phyloP scores from a whole-genome alignment of 37 sponge, comb jelly and placozoan genomes.

The Beroe ovata region DNA sequence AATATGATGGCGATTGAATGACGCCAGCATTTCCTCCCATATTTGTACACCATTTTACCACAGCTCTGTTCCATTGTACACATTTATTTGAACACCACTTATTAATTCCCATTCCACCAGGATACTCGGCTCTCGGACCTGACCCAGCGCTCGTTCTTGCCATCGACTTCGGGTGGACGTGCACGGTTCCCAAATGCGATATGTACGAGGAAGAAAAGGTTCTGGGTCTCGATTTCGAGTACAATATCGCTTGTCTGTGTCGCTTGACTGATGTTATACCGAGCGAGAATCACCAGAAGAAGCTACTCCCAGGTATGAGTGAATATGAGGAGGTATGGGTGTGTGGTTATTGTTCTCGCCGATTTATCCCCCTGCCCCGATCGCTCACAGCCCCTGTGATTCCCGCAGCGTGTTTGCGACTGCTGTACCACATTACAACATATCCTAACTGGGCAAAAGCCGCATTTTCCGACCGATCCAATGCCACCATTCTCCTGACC shows the following conservation, averaged over 20 bases:
- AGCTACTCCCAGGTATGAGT: no score
- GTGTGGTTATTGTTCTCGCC: no score
- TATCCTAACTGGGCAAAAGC: background rate
- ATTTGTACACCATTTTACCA: no score
- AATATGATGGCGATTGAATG: no score
- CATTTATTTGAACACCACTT: no score
- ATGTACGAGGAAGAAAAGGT: background rate
- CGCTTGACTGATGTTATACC: slow-evolving; percentile 17
- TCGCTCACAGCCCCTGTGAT: background rate
- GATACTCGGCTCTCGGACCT: slow-evolving; percentile 4
- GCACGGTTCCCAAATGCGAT: background rate
- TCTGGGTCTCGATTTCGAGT: background rate
- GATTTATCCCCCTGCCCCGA: no score
- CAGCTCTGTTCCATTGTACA: no score
- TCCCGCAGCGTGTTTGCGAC: background rate
- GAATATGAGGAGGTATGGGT: no score
- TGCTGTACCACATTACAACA: background rate
- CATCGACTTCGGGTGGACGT: slow-evolving; percentile 42
- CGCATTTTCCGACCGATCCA: slow-evolving; percentile 1
- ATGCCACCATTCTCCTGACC: slow-evolving; percentile 3
- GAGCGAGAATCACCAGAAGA: background rate
- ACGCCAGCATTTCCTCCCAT: no score
- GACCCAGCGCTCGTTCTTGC: slow-evolving; percentile 22
- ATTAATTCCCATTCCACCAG: no score
- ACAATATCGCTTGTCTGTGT: slow-evolving; percentile 32